Evolutionary conservation across 2,113 vertebrate genomes (phyloP), one percentile per base, ranked within the genome.

Genomic region (Anhinga anhinga): DNA sequence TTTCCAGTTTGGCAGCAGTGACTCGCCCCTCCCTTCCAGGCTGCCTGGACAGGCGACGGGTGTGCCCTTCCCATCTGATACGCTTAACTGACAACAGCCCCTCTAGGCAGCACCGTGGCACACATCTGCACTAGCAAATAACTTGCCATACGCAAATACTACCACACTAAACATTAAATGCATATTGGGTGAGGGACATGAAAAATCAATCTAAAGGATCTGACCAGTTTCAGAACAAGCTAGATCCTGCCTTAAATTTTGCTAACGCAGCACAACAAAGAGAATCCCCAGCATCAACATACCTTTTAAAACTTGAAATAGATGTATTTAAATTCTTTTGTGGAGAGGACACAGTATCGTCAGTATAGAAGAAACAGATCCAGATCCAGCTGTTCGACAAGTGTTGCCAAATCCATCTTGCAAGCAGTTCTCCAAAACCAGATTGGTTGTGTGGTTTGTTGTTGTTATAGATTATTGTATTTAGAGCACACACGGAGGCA

Each of bases 101-200:
- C 4, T 44, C 26, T 4, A 2, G 0, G 36, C 83, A 59, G 69
- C 44, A 34, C 19, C 1, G 0, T 15, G 10, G 11, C 32, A 29
- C 44, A 13, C 22, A 45, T 8, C 49, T 9, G 76, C 29, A 26
- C 27, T 32, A 66, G 36, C 47, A 34, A 34, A 14, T 9, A 44
- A 47, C 18, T 5, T 13, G 15, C 56, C 10, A 21, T 23, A 42
- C 2, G 40, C 15, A 29, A 63, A 36, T 16, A 67, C 30, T 13
- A 32, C 38, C 19, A 29, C 1, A 2, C 29, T 67, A 44, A 19
- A 44, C 7, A 44, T 19, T 29, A 52, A 65, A 50, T 5, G 7
- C 20, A 53, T 27, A 32, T 0, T 30, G 56, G 3, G 15, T 27
- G 17, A 61, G 27, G 7, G 5, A 55, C 14, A 27, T 9, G 10